Percentiles rank a stretch among this genome's conserved stretches.
phyloP scores from a whole-genome alignment of 2,888 invertebrate genomes.

The Blastobasis adustella region DNA sequence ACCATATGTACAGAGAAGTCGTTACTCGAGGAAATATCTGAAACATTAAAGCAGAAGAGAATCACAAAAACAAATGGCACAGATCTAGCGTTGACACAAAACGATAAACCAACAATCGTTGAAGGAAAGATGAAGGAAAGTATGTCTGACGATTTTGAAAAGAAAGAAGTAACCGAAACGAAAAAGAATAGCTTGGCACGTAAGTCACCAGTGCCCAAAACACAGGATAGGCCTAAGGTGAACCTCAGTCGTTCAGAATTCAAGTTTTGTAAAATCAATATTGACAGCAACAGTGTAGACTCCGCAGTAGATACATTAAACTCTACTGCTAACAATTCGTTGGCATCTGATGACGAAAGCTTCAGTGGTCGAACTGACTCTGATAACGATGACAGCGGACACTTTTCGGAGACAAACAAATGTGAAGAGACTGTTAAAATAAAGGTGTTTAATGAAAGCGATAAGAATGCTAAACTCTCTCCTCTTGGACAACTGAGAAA shows the following conservation, averaged over 20 bases:
- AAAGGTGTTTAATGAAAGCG: constrained; percentile 62
- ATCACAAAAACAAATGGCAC: constrained; percentile 49
- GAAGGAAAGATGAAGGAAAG: constrained; percentile 66
- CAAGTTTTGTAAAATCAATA: constrained; percentile 71
- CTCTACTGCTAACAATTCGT: constrained; percentile 69
- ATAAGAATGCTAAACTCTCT: constrained; percentile 61
- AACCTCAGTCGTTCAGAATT: constrained; percentile 71
- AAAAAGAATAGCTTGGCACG: constrained; percentile 69
- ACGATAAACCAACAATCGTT: constrained; percentile 57
- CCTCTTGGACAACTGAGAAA: constrained; percentile 60
- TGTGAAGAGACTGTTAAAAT: constrained; percentile 69
- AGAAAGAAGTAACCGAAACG: constrained; percentile 56
- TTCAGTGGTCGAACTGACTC: constrained; percentile 73
- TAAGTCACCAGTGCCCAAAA: constrained; percentile 79
- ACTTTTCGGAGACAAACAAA: constrained; percentile 65
- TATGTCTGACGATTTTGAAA: constrained; percentile 63
- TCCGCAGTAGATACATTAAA: constrained; percentile 75
- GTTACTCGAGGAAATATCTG: constrained; percentile 82
- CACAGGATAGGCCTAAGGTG: constrained; percentile 79
- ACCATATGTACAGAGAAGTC: constrained; percentile 77
- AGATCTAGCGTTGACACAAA: constrained; percentile 50
- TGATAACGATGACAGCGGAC: constrained; percentile 73
- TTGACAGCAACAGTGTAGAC: constrained; percentile 65
- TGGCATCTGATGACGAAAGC: constrained; percentile 69
- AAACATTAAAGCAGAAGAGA: constrained; percentile 80